Conservation (phyloP, 2,888 invertebrate genomes). For the Lasiommata megera region DNA sequence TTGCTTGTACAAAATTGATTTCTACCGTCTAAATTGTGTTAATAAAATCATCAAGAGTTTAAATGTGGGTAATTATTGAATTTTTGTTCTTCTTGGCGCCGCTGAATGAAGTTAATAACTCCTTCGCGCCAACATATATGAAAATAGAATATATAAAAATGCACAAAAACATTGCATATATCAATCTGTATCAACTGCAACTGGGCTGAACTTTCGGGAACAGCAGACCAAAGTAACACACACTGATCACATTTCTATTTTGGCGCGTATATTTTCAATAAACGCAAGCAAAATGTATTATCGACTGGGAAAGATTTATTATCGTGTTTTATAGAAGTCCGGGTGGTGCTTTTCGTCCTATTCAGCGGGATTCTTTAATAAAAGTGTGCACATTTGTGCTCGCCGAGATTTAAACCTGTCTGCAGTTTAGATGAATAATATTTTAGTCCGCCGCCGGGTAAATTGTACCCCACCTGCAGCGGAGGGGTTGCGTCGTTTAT, state of each 20-base stretch:
- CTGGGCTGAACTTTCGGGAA: too few relatives aligned
- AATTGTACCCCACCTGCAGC: conserved; percentile 13
- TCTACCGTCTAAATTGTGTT: too few relatives aligned
- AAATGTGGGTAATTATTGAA: too few relatives aligned
- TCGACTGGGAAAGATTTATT: conserved; percentile 12
- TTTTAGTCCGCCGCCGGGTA: conserved; percentile 8
- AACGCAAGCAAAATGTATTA: conserved; percentile 11
- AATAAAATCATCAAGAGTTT: too few relatives aligned
- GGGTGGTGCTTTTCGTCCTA: conserved; percentile 7
- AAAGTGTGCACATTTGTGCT: conserved; percentile 13
- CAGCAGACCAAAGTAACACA: background rate
- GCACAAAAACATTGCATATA: too few relatives aligned
- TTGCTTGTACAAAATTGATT: too few relatives aligned
- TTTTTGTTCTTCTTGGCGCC: too few relatives aligned
- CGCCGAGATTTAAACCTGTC: conserved; percentile 16
- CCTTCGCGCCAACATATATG: too few relatives aligned
- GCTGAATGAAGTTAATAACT: too few relatives aligned
- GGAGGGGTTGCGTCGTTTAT: conserved; percentile 12
- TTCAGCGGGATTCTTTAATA: conserved; percentile 21
- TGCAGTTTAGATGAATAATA: conserved; percentile 20
- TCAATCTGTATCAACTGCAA: too few relatives aligned
- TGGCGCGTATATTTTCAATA: background rate
- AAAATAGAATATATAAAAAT: too few relatives aligned
- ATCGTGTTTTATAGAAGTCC: conserved; percentile 10
- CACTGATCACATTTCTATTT: background rate